A percentile compares a stretch with the other conserved stretches of the same genome.
These are phyloP conservation scores for Iphiclides podalirius DNA, from an alignment of 2,888 invertebrate species.

Conservation along the genomic window DNA sequence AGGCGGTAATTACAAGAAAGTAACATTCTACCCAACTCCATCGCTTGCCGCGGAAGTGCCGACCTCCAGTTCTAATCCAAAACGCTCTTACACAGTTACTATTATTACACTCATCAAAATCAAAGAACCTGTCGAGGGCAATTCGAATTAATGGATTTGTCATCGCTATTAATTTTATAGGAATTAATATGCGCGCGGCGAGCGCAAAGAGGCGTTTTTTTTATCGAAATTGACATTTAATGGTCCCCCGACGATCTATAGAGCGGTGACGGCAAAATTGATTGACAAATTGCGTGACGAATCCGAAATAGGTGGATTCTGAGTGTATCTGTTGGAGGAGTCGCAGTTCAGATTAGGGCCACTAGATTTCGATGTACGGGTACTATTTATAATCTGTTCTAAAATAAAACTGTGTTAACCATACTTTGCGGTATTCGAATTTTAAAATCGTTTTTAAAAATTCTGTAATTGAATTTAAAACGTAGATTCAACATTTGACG, in stretches of 20 bases:
- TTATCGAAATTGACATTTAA: constrained; percentile 73
- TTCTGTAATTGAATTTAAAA: too few species aligned
- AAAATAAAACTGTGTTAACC: not conserved
- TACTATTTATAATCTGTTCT: too few species aligned
- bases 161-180: constrained; percentile 78
- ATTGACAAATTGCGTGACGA: constrained; percentile 80
- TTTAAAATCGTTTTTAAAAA: too few species aligned
- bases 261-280: constrained; percentile 68
- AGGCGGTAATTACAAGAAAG: constrained; percentile 22
- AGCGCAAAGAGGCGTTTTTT: constrained; percentile 63
- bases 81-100: constrained; percentile 20
- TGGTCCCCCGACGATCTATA: constrained; percentile 62
- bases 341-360: constrained; percentile 51
- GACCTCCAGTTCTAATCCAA: constrained; percentile 18
- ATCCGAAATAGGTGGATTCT: constrained; percentile 77
- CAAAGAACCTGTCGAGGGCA: constrained; percentile 50
- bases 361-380: constrained; percentile 24
- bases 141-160: constrained; percentile 77
- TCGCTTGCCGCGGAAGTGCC: constrained; percentile 5
- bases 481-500: too few species aligned
- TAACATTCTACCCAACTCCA: constrained; percentile 2
- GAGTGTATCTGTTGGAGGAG: constrained; percentile 66
- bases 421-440: too few species aligned
- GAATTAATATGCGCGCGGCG: constrained; percentile 76
- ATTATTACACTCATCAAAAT: constrained; percentile 20